phyloP scores from a whole-genome alignment of 2,888 invertebrate genomes.

The Adelognathus sp. region DNA sequence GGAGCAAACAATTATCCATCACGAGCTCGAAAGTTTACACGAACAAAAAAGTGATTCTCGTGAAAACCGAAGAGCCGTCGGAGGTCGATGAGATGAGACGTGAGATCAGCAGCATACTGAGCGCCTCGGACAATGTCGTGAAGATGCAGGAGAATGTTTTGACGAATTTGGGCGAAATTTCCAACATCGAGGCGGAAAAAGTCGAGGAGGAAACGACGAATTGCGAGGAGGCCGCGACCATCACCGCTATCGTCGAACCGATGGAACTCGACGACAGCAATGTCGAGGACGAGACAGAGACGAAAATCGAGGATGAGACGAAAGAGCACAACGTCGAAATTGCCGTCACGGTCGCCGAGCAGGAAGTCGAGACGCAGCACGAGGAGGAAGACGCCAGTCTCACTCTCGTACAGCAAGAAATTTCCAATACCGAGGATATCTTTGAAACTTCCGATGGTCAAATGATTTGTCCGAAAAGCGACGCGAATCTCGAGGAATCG shows the following conservation, averaged over 20 bases:
- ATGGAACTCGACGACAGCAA: slow-evolving; percentile 48
- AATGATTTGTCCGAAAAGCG: slow-evolving; percentile 56
- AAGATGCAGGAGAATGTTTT: slow-evolving; percentile 78
- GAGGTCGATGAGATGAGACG: slow-evolving; percentile 78
- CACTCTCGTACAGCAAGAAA: slow-evolving; percentile 63
- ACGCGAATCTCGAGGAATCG: slow-evolving; percentile 66
- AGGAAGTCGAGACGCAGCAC: slow-evolving; percentile 58
- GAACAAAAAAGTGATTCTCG: slow-evolving; percentile 75
- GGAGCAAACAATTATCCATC: slow-evolving; percentile 55
- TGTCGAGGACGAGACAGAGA: slow-evolving; percentile 29
- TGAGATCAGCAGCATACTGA: slow-evolving; percentile 76
- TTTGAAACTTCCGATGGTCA: slow-evolving; percentile 65
- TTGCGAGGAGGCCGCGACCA: neutral
- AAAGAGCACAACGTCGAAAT: slow-evolving; percentile 40
- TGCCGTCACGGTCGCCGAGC: slow-evolving; percentile 39
- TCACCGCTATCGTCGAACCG: slow-evolving; percentile 33
- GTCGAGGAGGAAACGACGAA: slow-evolving; percentile 3
- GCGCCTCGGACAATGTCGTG: slow-evolving; percentile 75
- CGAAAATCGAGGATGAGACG: slow-evolving; percentile 31
- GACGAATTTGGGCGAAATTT: slow-evolving; percentile 74
- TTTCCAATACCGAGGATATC: slow-evolving; percentile 70
- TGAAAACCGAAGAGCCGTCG: slow-evolving; percentile 69
- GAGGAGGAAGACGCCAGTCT: slow-evolving; percentile 49
- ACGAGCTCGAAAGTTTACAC: slow-evolving; percentile 74
- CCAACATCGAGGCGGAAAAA: slow-evolving; percentile 57